A percentile compares a stretch with the other conserved stretches of the same genome.
These are phyloP conservation scores for Sebastiscus tertius DNA, from an alignment of 2,797 vertebrate species.

Conservation along the genomic window DNA sequence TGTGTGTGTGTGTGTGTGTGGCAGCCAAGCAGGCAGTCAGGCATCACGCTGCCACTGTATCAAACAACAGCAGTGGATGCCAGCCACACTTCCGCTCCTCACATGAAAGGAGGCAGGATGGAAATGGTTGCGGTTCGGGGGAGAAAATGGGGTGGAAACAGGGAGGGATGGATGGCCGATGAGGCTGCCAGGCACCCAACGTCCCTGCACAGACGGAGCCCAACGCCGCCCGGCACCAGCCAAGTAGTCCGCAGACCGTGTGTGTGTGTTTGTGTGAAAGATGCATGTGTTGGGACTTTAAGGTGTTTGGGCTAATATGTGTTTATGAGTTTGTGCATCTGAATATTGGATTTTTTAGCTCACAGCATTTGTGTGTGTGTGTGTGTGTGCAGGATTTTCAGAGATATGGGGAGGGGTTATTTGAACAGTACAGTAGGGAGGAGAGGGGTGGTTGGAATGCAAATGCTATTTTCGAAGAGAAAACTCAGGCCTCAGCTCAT, in stretches of 20 bases:
- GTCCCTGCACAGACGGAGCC: conserved; percentile 87
- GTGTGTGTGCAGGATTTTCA: conserved; percentile 30
- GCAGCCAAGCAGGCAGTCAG: conserved; percentile 60
- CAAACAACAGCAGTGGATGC: conserved; percentile 64
- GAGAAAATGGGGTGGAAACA: not conserved
- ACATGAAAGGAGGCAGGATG: conserved; percentile 57
- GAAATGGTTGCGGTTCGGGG: conserved; percentile 24
- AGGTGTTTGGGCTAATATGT: conserved; percentile 13
- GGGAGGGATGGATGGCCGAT: conserved; percentile 39
- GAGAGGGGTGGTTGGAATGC: conserved; percentile 70
- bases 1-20: conserved; percentile 11
- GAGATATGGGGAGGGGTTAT: conserved; percentile 34
- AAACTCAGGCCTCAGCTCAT: conserved; percentile 76
- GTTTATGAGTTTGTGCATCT: conserved; percentile 21
- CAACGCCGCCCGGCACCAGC: conserved; percentile 38
- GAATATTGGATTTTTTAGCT: conserved; percentile 35
- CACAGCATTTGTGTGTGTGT: not conserved
- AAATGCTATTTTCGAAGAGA: conserved; percentile 78
- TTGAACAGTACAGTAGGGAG: conserved; percentile 25
- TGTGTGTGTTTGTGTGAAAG: conserved; percentile 19
- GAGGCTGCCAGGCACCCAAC: conserved; percentile 79
- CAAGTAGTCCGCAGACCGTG: conserved; percentile 33
- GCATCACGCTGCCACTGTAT: conserved; percentile 69
- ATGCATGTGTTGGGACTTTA: conserved; percentile 38
- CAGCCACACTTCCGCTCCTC: conserved; percentile 68